Percentiles rank a stretch among this genome's conserved stretches.
Conservation (phyloP, 2,888 invertebrate species). For the Erebia epiphron region DNA sequence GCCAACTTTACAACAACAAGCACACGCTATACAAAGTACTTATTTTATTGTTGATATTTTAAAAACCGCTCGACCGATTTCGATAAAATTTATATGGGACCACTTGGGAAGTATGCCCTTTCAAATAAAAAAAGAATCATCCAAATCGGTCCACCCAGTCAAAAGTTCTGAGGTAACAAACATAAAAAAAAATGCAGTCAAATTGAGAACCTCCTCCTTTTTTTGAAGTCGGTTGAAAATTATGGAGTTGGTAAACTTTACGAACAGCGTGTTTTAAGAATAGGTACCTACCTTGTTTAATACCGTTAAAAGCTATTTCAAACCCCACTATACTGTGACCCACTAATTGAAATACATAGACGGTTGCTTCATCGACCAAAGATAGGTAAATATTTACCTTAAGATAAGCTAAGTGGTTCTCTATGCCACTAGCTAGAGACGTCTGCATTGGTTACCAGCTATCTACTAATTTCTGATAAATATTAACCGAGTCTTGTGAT, state of each 20-base stretch:
- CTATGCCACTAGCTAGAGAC: slow-evolving; percentile 34
- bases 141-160: no score
- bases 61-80: no score
- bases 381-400: slow-evolving; percentile 48
- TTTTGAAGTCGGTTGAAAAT: no score
- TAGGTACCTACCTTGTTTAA: slow-evolving; percentile 18
- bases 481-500: slow-evolving; percentile 35
- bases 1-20: no score
- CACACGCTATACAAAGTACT: no score
- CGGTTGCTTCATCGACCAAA: slow-evolving; percentile 46
- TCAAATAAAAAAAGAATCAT: no score
- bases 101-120: no score
- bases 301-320: slow-evolving; percentile 64
- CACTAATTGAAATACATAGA: slow-evolving; percentile 58
- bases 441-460: slow-evolving; percentile 25
- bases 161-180: no score
- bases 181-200: no score
- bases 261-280: slow-evolving; percentile 57
- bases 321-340: slow-evolving; percentile 64
- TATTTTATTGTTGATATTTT: no score
- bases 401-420: slow-evolving; percentile 53
- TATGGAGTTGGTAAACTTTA: not conserved
- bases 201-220: no score
- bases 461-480: slow-evolving; percentile 38
- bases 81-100: no score